These are phyloP conservation scores for Ormyrus nitidulus DNA, from an alignment of 2,888 invertebrate species.

Conservation along the genomic window DNA sequence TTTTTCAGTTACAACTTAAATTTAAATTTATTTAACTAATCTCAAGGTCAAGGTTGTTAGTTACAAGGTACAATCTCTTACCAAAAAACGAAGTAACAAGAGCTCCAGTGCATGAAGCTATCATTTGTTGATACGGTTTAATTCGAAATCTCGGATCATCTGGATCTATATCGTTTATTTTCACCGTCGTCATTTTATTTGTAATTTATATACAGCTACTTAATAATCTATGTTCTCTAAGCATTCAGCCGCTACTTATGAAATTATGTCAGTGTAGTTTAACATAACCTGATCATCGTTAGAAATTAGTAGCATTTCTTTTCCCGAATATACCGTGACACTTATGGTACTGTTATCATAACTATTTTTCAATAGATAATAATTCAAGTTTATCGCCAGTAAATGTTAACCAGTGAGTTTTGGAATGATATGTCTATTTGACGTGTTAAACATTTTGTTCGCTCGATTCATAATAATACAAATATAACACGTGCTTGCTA, in stretches of 20 bases:
- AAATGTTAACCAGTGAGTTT: background rate
- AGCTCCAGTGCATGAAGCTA: slow-evolving; percentile 92
- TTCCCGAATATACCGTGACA: background rate
- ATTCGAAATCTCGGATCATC: slow-evolving; percentile 88
- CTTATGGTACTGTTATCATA: background rate
- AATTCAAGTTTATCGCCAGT: background rate
- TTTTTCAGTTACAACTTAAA: slow-evolving; percentile 20
- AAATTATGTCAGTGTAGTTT: slow-evolving; percentile 24
- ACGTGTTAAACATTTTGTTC: slow-evolving; percentile 29
- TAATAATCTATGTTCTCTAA: slow-evolving; percentile 10
- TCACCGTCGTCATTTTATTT: slow-evolving; percentile 54
- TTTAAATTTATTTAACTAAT: background rate
- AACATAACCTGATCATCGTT: slow-evolving; percentile 45
- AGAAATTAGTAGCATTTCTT: slow-evolving; percentile 39
- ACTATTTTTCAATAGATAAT: background rate
- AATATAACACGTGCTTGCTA: slow-evolving; percentile 39
- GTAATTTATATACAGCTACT: background rate
- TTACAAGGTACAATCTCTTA: slow-evolving; percentile 70
- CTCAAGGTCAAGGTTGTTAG: background rate
- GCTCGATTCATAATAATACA: slow-evolving; percentile 21
- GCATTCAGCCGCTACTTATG: background rate
- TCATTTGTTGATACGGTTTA: slow-evolving; percentile 88
- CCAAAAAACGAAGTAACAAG: slow-evolving; percentile 91
- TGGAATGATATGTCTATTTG: background rate
- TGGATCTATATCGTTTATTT: slow-evolving; percentile 66